Percentiles rank a stretch among this genome's conserved stretches.
Conservation (phyloP, 2,797 vertebrate species). For the Rousettus madagascariensis region DNA sequence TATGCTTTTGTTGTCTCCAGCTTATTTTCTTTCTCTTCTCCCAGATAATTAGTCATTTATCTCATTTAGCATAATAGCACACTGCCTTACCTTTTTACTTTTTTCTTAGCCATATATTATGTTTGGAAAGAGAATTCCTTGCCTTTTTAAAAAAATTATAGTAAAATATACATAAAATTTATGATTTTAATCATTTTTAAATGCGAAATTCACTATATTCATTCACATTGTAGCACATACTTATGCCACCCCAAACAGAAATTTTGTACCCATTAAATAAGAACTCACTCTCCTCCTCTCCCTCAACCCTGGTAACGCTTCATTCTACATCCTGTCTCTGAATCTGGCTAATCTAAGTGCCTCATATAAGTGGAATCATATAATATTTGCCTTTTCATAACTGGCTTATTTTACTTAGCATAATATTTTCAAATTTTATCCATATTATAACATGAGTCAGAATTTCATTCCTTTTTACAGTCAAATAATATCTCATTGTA, state of each 20-base stretch:
- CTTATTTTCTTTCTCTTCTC: not conserved
- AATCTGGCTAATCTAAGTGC: not conserved
- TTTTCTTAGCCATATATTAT: not conserved
- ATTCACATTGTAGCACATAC: not conserved
- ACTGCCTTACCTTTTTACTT: not conserved
- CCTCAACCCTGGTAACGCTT: not conserved
- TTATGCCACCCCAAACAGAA: not conserved
- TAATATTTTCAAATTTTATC: not conserved
- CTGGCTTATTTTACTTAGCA: not conserved
- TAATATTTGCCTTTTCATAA: not conserved
- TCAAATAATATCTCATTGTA: not conserved
- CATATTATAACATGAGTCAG: not conserved
- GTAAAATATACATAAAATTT: not conserved
- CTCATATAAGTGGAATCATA: not conserved
- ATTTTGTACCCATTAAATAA: not conserved
- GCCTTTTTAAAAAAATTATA: not conserved
- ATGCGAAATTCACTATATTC: not conserved
- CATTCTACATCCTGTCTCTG: not conserved
- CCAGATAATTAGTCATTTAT: not conserved
- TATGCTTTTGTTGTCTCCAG: not conserved
- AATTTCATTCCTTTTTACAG: not conserved
- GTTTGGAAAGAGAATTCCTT: not conserved
- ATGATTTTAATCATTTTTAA: not conserved
- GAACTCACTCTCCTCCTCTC: rapidly evolving
- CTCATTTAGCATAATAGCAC: not conserved